Evolutionary conservation across 2,113 vertebrate species (phyloP), one percentile per base, ranked within the genome.

Genomic region (Myotis yumanensis): DNA sequence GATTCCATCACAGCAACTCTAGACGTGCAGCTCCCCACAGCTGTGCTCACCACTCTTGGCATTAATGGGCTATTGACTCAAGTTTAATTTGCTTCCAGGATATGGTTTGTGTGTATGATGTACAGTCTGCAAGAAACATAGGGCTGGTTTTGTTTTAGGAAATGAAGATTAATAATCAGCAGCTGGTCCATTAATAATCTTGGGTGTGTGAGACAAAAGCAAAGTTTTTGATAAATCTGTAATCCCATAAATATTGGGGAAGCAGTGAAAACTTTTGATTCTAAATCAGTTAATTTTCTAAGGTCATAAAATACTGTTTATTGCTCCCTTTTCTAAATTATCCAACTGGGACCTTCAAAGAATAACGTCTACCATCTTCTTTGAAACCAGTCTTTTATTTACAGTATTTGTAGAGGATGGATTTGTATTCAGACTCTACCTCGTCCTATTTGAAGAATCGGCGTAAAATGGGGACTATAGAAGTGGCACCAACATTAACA

Each of bases 101-200:
- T 90, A 22, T 80, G 30, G 90, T 89, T 52, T 90, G 48, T 92
- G 30, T 51, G 8, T 90, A 15, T 92, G 35, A 93, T 91, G 30
- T 85, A 80, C 32, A 73, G 32, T 80, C 80, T 79, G 35, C 48
- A 62, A 83, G 84, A 86, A 95, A 96, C 28, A 52, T 30, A 86
- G 68, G 32, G 40, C 68, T 77, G 62, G n/a, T 86, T 90, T 93
- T 95, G 83, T 88, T 69, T 96, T 69, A 94, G 80, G 64, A 95
- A 97, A 95, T 92, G 71, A 97, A 97, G 93, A 91, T 95, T 97
- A 96, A 96, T 96, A 96, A 92, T 66, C 51, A 94, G 66, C 90
- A 93, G 43, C 48, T 97, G 91, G 81, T 64, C 73, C 89, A 80
- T 94, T 96, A 95, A 97, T 97, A 93, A 86, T 51, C 40, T 94